phyloP scores from a whole-genome alignment of 2,888 invertebrate species.

The Clepsis dumicolana region DNA sequence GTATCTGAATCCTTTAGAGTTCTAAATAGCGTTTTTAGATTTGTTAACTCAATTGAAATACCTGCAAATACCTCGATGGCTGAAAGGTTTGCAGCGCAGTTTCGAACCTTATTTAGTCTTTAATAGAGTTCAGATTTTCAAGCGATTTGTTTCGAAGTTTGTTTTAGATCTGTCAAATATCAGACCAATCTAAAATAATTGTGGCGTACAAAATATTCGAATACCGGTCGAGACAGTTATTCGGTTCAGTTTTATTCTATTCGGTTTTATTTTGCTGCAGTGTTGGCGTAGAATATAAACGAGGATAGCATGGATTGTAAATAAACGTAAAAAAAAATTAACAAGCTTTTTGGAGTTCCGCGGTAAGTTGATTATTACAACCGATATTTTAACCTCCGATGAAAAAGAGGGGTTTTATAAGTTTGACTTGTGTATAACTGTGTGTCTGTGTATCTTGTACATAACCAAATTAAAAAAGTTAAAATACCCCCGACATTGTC shows the following conservation, averaged over 20 bases:
- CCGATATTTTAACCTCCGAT: too few relatives aligned
- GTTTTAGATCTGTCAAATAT: slow-evolving; percentile 12
- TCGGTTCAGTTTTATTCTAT: background rate
- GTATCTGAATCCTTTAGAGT: background rate
- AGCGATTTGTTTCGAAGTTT: background rate
- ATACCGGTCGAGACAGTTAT: background rate
- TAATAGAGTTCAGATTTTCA: background rate
- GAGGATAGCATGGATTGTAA: background rate
- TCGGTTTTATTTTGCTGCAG: slow-evolving; percentile 17
- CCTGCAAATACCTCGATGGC: slow-evolving; percentile 17
- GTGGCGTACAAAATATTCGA: slow-evolving; percentile 26
- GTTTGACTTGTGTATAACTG: too few relatives aligned
- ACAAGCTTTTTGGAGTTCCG: background rate
- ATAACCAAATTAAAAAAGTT: too few relatives aligned
- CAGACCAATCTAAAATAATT: slow-evolving; percentile 19
- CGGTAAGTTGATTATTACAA: too few relatives aligned
- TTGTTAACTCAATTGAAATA: slow-evolving; percentile 17
- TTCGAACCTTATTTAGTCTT: background rate
- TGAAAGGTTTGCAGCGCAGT: slow-evolving; percentile 3
- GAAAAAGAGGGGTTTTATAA: too few relatives aligned
- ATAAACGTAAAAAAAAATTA: background rate
- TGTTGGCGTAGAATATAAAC: slow-evolving; percentile 6
- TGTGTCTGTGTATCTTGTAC: too few relatives aligned
- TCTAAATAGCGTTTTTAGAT: background rate
- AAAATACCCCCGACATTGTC: too few relatives aligned